Conservation (phyloP, 2,113 vertebrate species). For the Hippocampus barbouri region DNA sequence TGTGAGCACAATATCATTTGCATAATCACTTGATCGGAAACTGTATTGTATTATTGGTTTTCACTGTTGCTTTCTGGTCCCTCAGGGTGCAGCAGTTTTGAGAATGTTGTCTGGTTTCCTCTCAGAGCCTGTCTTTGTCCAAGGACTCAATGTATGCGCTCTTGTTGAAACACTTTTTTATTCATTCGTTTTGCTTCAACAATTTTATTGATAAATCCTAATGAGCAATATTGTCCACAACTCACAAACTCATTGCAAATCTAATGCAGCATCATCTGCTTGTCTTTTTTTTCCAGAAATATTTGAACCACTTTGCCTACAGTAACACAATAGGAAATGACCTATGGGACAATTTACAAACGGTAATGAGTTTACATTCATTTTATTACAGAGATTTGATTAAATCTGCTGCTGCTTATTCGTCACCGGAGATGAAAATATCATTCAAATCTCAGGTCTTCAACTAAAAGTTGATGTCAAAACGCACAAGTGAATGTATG, state of each 20-base stretch:
- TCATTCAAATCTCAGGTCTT: neutral
- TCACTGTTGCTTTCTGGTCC: constrained; percentile 8
- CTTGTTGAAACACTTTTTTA: neutral
- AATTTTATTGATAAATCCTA: neutral
- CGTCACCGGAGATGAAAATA: neutral
- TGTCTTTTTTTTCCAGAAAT: constrained; percentile 51
- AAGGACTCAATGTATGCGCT: constrained; percentile 79
- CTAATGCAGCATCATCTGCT: neutral
- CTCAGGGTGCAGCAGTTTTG: constrained; percentile 84
- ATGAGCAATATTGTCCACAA: neutral
- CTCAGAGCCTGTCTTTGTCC: constrained; percentile 74
- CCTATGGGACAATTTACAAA: constrained; percentile 82
- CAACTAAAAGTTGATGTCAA: neutral
- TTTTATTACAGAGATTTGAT: neutral
- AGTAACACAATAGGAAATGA: constrained; percentile 77
- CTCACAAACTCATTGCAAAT: neutral
- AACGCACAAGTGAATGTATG: neutral
- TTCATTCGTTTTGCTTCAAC: too few relatives aligned
- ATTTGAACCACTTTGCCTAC: constrained; percentile 75
- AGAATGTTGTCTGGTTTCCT: constrained; percentile 90
- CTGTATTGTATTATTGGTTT: too few relatives aligned
- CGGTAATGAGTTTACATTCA: constrained; percentile 51
- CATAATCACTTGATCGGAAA: too few relatives aligned
- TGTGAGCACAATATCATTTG: too few relatives aligned
- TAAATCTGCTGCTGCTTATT: neutral